phyloP scores from a whole-genome alignment of 2,888 invertebrate genomes.

The Cheilosia vernalis region DNA sequence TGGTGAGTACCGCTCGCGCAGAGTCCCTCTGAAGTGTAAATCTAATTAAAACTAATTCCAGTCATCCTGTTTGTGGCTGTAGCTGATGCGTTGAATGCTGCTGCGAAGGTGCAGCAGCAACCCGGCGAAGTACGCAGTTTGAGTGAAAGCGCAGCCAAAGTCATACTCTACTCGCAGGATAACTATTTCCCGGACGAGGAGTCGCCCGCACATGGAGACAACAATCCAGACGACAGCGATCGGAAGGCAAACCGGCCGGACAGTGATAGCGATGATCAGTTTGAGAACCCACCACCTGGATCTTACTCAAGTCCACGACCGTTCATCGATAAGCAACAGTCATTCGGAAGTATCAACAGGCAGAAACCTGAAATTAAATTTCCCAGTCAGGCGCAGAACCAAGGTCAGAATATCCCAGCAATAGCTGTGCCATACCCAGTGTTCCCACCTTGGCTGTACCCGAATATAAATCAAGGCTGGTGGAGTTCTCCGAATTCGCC shows the following conservation, averaged over 20 bases:
- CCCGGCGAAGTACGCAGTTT: conserved; percentile 39
- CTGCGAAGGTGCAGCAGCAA: conserved; percentile 25
- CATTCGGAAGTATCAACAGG: conserved; percentile 35
- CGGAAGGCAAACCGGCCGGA: conserved; percentile 42
- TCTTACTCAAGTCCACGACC: conserved; percentile 65
- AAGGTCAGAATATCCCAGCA: conserved; percentile 12
- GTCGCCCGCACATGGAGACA: conserved; percentile 11
- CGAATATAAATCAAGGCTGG: conserved; percentile 33
- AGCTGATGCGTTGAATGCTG: conserved; percentile 25
- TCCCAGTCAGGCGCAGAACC: neutral
- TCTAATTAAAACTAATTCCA: neutral
- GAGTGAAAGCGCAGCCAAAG: conserved; percentile 40
- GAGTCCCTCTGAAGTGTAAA: neutral
- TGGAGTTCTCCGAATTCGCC: conserved; percentile 17
- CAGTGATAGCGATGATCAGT: conserved; percentile 47
- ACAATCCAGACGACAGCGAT: conserved; percentile 31
- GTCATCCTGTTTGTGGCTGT: conserved; percentile 30
- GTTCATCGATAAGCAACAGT: conserved; percentile 47
- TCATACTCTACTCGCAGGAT: conserved; percentile 38
- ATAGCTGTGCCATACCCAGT: conserved; percentile 29
- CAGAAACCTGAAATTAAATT: neutral
- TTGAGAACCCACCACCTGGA: conserved; percentile 39
- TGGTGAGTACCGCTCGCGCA: conserved; percentile 19
- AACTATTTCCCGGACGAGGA: conserved; percentile 51
- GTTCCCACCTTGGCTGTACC: conserved; percentile 25